A percentile compares a stretch with the other conserved stretches of the same genome.
Conservation (phyloP, 1,140 invertebrate genomes). For the Drosophila asahinai region DNA sequence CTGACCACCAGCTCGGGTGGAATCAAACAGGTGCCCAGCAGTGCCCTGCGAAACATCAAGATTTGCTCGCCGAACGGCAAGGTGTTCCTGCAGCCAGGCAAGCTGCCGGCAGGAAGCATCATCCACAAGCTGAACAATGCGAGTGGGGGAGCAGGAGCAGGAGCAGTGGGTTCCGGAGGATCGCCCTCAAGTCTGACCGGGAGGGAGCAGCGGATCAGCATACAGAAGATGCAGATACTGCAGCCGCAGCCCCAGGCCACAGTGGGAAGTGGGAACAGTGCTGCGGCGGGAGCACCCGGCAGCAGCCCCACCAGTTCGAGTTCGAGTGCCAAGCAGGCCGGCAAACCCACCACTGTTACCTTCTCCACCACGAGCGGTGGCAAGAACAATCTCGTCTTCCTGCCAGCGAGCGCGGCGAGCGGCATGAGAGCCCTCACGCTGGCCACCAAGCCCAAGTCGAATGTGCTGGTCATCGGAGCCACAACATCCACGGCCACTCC, state of each 20-base stretch:
- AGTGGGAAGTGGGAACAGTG: not conserved
- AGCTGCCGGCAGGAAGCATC: conserved; percentile 59
- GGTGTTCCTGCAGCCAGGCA: conserved; percentile 73
- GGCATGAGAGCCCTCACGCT: conserved; percentile 66
- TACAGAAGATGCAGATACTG: conserved; percentile 82
- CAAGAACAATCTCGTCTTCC: conserved; percentile 72
- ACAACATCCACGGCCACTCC: conserved; percentile 25
- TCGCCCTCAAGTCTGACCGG: conserved; percentile 21
- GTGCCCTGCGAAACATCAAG: conserved; percentile 72
- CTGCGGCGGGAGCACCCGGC: not conserved
- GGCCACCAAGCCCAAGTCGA: conserved; percentile 66
- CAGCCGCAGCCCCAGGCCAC: conserved; percentile 6
- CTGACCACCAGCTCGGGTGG: conserved; percentile 53
- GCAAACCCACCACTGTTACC: conserved; percentile 65
- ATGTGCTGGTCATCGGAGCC: conserved; percentile 71
- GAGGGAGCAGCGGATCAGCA: conserved; percentile 63
- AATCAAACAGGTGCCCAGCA: conserved; percentile 74
- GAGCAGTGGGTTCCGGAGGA: not conserved
- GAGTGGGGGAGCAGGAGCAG: conserved; percentile 9
- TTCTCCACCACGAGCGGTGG: conserved; percentile 59
- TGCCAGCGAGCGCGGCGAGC: conserved; percentile 62
- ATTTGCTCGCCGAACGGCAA: conserved; percentile 82
- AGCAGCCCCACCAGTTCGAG: conserved; percentile 5
- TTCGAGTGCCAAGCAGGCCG: conserved; percentile 21
- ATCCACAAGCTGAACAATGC: conserved; percentile 67